Evolutionary conservation across 2,113 vertebrate species (phyloP), one percentile per base, ranked within the genome.

Genomic region (Amblyornis subalaris): DNA sequence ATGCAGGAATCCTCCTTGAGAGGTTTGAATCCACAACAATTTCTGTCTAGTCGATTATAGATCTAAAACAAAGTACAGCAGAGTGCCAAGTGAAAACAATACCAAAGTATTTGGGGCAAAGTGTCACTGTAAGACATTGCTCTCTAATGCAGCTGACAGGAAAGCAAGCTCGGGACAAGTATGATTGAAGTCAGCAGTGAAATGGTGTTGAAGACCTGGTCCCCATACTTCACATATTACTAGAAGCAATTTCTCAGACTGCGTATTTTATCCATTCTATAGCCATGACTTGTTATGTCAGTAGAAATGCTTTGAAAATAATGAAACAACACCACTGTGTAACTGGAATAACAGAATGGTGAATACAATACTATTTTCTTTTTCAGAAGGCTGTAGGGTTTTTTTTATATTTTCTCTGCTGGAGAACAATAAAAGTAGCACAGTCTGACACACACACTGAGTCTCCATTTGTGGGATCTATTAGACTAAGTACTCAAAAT

Each of bases 1-100:
- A 98, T 67, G 57, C 99, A 99, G 83, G 88, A 92, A 77, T 99
- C 99, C 87, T 99, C 98, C 90, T 96, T 98, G 65, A 98, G 98
- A 48, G 99, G 99, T 95, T 96, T 98, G 97, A 99, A 99, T n/a
- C 99, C 99, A 95, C 99, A 99, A 96, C 99, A 99, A 94, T 98
- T 98, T 94, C 94, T 98, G 97, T 99, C 99, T 74, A 99, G 97
- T 16, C 99, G 98, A 95, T 97, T 98, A 94, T 99, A 98, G 89
- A 99, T 98, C 99, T 99, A 93, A 91, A 97, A 97, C 77, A 89
- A 85, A 96, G 85, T 36, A 94, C 13, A 82, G 54, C 64, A 89
- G 22, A 84, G 57, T 22, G 42, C 55, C 67, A 94, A 69, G 55
- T 94, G 89, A 93, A 95, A 91, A 64, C 53, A 85, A 48, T 61